These are phyloP conservation scores for Drosophila nigritarsus DNA, from an alignment of 2,888 invertebrate genomes.

Conservation along the genomic window DNA sequence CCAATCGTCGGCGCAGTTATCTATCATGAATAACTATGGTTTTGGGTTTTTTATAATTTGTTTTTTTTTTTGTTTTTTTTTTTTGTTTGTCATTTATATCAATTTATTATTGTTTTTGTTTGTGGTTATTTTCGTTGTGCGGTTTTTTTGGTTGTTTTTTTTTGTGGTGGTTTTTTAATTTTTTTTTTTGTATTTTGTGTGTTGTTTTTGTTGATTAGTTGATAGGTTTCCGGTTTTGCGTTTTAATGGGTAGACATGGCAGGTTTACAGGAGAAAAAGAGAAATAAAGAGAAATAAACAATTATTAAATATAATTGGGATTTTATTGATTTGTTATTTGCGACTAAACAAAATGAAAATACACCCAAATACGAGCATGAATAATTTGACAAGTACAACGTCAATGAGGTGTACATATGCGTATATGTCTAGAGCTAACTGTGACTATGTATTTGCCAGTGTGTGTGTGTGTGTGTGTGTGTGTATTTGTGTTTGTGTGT, in stretches of 20 bases:
- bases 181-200: constrained; percentile 10
- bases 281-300: constrained; percentile 54
- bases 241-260: constrained; percentile 15
- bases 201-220: constrained; percentile 33
- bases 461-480: constrained; percentile 12
- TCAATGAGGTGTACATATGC: constrained; percentile 65
- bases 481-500: constrained; percentile 26
- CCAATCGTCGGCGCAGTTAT: constrained; percentile 99
- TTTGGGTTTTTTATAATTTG: not conserved
- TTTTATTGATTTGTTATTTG: constrained; percentile 78
- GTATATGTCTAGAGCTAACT: constrained; percentile 38
- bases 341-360: constrained; percentile 77
- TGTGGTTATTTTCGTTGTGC: not conserved
- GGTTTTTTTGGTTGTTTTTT: not conserved
- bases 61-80: not conserved
- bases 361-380: constrained; percentile 79
- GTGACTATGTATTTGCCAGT: constrained; percentile 5
- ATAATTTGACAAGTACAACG: constrained; percentile 78
- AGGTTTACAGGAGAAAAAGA: constrained; percentile 25
- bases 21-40: constrained; percentile 99
- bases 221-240: constrained; percentile 20
- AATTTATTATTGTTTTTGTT: not conserved
- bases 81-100: not conserved
- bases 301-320: constrained; percentile 80
- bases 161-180: not conserved